Conservation (phyloP, 2,113 vertebrate species). For the Seriola rivoliana region DNA sequence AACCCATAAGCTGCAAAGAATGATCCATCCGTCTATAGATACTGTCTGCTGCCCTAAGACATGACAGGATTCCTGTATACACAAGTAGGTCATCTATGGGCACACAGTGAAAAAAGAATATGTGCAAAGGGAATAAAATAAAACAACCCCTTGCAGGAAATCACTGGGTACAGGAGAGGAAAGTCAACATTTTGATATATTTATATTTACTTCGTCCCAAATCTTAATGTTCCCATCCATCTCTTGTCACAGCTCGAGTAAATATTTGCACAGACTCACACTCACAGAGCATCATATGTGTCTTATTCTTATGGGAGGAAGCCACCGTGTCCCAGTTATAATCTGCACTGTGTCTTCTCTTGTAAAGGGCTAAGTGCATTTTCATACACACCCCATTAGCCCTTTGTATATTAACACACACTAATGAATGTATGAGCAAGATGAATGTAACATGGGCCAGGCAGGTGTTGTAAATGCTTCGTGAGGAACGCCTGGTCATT, state of each 20-base stretch:
- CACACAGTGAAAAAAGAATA: neutral
- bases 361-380: slow-evolving; percentile 42
- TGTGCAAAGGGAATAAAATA: slow-evolving; percentile 14
- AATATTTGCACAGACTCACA: slow-evolving; percentile 53
- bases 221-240: slow-evolving; percentile 56
- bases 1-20: slow-evolving; percentile 31
- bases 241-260: slow-evolving; percentile 43
- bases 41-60: slow-evolving; percentile 8
- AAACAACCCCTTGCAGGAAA: slow-evolving; percentile 22
- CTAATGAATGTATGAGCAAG: slow-evolving; percentile 60
- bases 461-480: slow-evolving; percentile 43
- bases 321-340: slow-evolving; percentile 5
- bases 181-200: slow-evolving; percentile 41
- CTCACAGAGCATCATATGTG: slow-evolving; percentile 22
- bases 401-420: slow-evolving; percentile 50
- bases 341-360: slow-evolving; percentile 43
- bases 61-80: slow-evolving; percentile 5
- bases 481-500: slow-evolving; percentile 47
- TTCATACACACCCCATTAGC: slow-evolving; percentile 57
- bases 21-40: slow-evolving; percentile 13
- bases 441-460: slow-evolving; percentile 46
- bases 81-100: slow-evolving; percentile 39
- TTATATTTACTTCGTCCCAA: slow-evolving; percentile 39
- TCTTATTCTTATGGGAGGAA: slow-evolving; percentile 34
- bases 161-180: slow-evolving; percentile 11